Conservation (phyloP, 2,113 vertebrate species). For the Shinisaurus crocodilurus region DNA sequence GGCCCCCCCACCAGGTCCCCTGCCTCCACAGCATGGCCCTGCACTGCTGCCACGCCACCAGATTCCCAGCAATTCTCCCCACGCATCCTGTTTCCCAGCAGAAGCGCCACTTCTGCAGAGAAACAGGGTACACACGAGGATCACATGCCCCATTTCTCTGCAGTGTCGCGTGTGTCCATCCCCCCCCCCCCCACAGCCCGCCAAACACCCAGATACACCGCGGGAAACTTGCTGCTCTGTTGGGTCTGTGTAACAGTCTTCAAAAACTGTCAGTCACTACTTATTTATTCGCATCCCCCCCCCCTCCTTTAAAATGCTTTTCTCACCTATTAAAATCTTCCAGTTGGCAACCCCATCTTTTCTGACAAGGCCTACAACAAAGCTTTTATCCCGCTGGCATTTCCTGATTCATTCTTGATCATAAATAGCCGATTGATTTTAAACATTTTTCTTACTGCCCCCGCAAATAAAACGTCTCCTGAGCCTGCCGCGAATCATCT, state of each 20-base stretch:
- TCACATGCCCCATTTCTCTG: too few relatives aligned
- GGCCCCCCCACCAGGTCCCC: too few relatives aligned
- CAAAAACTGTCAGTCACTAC: not conserved
- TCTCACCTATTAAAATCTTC: not conserved
- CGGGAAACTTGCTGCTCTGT: not conserved
- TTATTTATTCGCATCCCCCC: not conserved
- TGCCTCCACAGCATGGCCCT: too few relatives aligned
- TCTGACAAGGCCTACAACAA: not conserved
- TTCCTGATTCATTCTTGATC: not conserved
- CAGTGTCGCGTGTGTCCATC: too few relatives aligned
- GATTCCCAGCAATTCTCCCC: too few relatives aligned
- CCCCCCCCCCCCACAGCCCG: too few relatives aligned
- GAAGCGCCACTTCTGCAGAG: not conserved
- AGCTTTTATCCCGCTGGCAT: not conserved
- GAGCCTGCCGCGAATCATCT: not conserved
- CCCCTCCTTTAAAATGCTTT: not conserved
- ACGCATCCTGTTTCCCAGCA: not conserved
- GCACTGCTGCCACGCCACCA: too few relatives aligned
- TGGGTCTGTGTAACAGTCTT: not conserved
- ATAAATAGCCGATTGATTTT: not conserved
- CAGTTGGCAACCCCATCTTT: not conserved
- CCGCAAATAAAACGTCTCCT: not conserved
- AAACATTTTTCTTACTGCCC: not conserved
- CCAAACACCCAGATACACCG: not conserved
- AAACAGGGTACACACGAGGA: too few relatives aligned